Conservation (phyloP, 2,797 vertebrate genomes). For the Morelia viridis region DNA sequence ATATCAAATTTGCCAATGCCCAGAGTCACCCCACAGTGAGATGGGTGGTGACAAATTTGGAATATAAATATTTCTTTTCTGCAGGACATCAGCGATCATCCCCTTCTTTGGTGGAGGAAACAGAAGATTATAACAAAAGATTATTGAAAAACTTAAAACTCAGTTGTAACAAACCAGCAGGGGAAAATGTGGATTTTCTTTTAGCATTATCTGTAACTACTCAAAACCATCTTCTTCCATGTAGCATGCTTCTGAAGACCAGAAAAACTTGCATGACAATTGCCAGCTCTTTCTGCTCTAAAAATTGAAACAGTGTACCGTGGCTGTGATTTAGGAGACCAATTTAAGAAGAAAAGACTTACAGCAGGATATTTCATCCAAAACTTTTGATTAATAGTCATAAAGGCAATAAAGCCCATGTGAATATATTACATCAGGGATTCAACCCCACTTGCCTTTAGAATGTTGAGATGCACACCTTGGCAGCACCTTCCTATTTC, state of each 20-base stretch:
- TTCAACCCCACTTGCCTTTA: slow-evolving; percentile 29
- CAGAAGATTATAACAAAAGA: background rate
- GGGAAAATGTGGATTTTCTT: too few species aligned
- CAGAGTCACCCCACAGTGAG: too few species aligned
- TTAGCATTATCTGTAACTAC: background rate
- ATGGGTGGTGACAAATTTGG: too few species aligned
- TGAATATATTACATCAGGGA: background rate
- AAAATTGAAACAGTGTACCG: background rate
- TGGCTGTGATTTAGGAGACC: slow-evolving; percentile 20
- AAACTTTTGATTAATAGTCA: slow-evolving; percentile 9
- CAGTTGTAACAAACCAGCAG: background rate
- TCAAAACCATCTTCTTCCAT: background rate
- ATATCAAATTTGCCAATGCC: too few species aligned
- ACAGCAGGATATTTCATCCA: slow-evolving; percentile 2
- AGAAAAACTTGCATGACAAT: background rate
- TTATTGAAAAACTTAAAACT: background rate
- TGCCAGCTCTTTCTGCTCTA: background rate
- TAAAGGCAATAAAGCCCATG: slow-evolving; percentile 26
- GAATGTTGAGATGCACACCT: slow-evolving; percentile 24
- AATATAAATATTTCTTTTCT: background rate
- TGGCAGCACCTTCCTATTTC: background rate
- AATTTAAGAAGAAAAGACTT: background rate
- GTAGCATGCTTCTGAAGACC: background rate
- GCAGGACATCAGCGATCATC: background rate
- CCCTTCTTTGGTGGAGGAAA: background rate